These are phyloP conservation scores for Leuciscus idus DNA, from an alignment of 2,113 vertebrate species.

Conservation along the genomic window DNA sequence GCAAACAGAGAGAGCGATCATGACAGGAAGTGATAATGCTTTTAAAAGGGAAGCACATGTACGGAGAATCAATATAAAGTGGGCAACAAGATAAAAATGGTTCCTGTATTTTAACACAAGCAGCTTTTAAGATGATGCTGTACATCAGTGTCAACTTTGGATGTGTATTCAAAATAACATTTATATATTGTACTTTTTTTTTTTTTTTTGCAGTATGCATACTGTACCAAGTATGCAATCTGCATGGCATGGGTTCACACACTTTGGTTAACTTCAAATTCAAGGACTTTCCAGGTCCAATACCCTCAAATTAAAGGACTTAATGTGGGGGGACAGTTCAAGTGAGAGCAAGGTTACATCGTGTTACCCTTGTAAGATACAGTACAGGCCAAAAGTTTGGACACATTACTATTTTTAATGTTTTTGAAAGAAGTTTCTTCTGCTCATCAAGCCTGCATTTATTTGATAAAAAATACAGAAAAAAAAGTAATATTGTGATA, in stretches of 20 bases:
- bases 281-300: too few relatives aligned
- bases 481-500: too few relatives aligned
- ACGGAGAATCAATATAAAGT: neutral
- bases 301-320: too few relatives aligned
- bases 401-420: too few relatives aligned
- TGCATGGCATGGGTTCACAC: neutral
- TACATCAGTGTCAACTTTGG: neutral
- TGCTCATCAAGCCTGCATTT: too few relatives aligned
- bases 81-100: neutral
- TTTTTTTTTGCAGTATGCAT: neutral
- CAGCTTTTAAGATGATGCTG: neutral
- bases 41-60: neutral
- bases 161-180: neutral
- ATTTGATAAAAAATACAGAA: too few relatives aligned
- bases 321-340: too few relatives aligned
- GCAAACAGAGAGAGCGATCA: neutral
- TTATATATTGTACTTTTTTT: neutral
- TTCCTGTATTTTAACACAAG: neutral
- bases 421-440: too few relatives aligned
- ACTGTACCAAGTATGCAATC: neutral
- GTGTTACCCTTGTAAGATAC: too few relatives aligned
- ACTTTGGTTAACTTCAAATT: too few relatives aligned
- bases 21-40: conserved; percentile 16
- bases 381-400: too few relatives aligned
- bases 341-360: too few relatives aligned